Evolutionary conservation across 2,888 invertebrate genomes (phyloP).

Genomic region (Carabus problematicus): DNA sequence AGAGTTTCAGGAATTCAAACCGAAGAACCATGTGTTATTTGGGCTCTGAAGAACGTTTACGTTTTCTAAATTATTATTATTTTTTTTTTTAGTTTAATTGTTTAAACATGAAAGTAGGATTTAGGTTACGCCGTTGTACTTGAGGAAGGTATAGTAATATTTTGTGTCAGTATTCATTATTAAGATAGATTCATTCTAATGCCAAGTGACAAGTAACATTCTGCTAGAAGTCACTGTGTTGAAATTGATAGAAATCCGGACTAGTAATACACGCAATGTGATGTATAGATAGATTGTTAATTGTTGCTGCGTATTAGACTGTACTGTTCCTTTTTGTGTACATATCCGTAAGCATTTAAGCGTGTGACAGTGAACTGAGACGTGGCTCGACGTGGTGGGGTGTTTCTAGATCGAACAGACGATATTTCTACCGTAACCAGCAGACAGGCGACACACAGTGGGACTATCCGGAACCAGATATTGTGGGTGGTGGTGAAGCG

Average conservation of each 20-base stretch:
- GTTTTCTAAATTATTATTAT: conserved; percentile 37
- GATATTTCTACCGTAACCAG: conserved; percentile 72
- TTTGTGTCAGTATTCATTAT: conserved; percentile 39
- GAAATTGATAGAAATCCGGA: background rate
- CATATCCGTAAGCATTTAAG: conserved; percentile 1
- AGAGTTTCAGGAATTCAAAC: conserved; percentile 37
- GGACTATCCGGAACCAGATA: conserved; percentile 67
- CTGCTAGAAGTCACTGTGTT: background rate
- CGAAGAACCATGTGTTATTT: conserved; percentile 20
- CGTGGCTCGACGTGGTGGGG: conserved; percentile 27
- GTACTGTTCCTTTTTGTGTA: no score
- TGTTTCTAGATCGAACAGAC: conserved; percentile 68
- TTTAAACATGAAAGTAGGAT: conserved; percentile 40
- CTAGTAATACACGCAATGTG: background rate
- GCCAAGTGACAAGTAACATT: background rate
- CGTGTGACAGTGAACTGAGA: background rate
- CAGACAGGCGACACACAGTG: conserved; percentile 68
- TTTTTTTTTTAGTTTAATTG: conserved; percentile 36
- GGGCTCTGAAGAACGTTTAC: conserved; percentile 2
- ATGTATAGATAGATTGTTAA: background rate
- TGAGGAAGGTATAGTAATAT: conserved; percentile 42
- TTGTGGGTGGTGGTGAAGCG: conserved; percentile 62
- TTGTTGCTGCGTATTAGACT: no score
- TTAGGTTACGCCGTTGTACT: conserved; percentile 34
- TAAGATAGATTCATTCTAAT: conserved; percentile 10